Percentiles rank a stretch among this genome's conserved stretches.
phyloP scores from a whole-genome alignment of 2,888 invertebrate genomes.

The Agrochola macilenta region DNA sequence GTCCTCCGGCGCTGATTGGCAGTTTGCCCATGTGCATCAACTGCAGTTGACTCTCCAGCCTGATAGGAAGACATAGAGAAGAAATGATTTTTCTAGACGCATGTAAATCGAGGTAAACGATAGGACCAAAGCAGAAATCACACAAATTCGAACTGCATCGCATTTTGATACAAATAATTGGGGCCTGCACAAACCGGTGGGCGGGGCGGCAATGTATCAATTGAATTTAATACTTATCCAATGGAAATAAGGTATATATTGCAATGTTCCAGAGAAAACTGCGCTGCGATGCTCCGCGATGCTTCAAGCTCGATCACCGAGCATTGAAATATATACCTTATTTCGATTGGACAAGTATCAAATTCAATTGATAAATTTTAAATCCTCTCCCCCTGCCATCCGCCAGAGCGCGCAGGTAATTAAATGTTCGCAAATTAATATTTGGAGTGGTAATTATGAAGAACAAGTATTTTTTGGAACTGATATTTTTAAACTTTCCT shows the following conservation, averaged over 20 bases:
- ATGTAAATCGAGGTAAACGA: background rate
- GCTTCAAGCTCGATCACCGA: too few relatives aligned
- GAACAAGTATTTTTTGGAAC: background rate
- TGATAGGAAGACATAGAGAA: constrained; percentile 15
- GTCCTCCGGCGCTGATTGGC: constrained; percentile 79
- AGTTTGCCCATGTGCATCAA: constrained; percentile 86
- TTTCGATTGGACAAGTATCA: too few relatives aligned
- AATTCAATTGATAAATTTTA: too few relatives aligned
- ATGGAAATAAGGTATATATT: too few relatives aligned
- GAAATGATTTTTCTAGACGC: background rate
- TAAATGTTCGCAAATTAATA: background rate
- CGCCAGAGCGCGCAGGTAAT: too few relatives aligned
- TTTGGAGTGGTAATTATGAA: background rate
- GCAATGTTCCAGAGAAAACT: too few relatives aligned
- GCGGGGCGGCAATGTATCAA: too few relatives aligned
- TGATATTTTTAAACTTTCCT: background rate
- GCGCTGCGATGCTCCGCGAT: too few relatives aligned
- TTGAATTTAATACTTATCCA: too few relatives aligned
- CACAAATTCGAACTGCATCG: background rate
- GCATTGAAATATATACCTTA: too few relatives aligned
- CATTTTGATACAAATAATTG: background rate
- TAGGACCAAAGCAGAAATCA: background rate
- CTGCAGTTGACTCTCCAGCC: constrained; percentile 83
- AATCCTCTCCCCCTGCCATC: too few relatives aligned
- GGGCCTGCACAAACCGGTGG: too few relatives aligned